These are phyloP conservation scores for Drosophila guanche DNA, from an alignment of 1,140 invertebrate genomes.

Conservation along the genomic window DNA sequence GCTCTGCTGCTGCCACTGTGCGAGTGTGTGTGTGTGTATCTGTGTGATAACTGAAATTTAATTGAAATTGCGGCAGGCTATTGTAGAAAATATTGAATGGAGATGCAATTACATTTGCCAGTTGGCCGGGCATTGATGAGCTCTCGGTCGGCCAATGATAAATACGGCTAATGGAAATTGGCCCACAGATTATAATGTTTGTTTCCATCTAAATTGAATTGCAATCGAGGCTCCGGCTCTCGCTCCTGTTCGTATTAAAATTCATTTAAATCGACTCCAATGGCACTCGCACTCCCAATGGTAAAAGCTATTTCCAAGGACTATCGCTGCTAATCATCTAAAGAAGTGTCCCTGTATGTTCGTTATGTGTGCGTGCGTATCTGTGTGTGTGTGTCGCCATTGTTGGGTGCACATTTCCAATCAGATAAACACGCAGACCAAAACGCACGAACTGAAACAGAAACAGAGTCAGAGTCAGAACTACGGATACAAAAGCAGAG, in stretches of 20 bases:
- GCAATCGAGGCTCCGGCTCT: constrained; percentile 32
- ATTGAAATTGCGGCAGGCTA: constrained; percentile 74
- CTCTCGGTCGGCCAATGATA: constrained; percentile 52
- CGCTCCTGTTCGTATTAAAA: constrained; percentile 57
- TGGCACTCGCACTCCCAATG: constrained; percentile 1
- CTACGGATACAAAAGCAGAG: constrained; percentile 6
- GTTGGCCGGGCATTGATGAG: constrained; percentile 68
- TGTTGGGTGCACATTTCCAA: constrained; percentile 73
- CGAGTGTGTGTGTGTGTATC: constrained; percentile 33
- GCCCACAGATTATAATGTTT: constrained; percentile 58
- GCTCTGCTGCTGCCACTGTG: not conserved
- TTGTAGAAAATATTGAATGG: constrained; percentile 75
- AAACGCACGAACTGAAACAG: constrained; percentile 66
- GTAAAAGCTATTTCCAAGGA: constrained; percentile 34
- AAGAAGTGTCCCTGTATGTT: constrained; percentile 62
- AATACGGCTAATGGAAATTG: constrained; percentile 59
- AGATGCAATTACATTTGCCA: constrained; percentile 77
- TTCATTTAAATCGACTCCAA: constrained; percentile 69
- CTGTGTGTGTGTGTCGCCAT: constrained; percentile 67
- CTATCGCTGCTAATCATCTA: constrained; percentile 79
- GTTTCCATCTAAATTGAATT: constrained; percentile 68
- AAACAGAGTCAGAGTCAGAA: constrained; percentile 6
- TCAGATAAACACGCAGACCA: constrained; percentile 69
- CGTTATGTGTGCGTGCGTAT: constrained; percentile 30
- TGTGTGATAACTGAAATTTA: constrained; percentile 74